Percentiles rank a stretch among this genome's conserved stretches.
phyloP scores from a whole-genome alignment of 2,797 vertebrate genomes.

The Chelidonichthys spinosus region DNA sequence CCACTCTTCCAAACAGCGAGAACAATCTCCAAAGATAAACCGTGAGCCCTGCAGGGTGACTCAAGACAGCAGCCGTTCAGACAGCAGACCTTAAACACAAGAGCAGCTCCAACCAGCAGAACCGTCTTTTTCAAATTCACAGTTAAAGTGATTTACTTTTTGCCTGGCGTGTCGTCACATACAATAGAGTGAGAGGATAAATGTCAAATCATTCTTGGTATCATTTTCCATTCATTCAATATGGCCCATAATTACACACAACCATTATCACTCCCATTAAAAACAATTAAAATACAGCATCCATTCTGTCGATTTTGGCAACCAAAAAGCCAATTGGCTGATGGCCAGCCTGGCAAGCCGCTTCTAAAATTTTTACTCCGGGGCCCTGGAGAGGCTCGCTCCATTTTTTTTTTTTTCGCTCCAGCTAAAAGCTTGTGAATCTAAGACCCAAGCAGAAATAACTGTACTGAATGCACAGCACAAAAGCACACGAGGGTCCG shows the following conservation, averaged over 20 bases:
- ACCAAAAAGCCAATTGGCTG: constrained; percentile 37
- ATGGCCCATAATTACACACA: constrained; percentile 40
- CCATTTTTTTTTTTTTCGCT: constrained; percentile 48
- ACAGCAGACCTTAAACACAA: constrained; percentile 5
- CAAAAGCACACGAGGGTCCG: constrained; percentile 34
- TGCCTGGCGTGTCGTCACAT: background rate
- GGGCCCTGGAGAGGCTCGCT: constrained; percentile 46
- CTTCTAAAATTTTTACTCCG: constrained; percentile 42
- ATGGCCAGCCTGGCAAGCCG: constrained; percentile 57
- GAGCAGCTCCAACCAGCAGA: background rate
- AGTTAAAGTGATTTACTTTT: too few relatives aligned
- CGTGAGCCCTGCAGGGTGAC: background rate
- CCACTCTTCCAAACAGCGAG: background rate
- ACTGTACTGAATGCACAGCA: constrained; percentile 28
- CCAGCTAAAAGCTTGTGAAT: constrained; percentile 45
- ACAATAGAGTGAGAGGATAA: too few relatives aligned
- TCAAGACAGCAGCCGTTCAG: background rate
- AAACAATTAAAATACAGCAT: constrained; percentile 56
- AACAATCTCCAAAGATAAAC: constrained; percentile 11
- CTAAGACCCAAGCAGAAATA: constrained; percentile 43
- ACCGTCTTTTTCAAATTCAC: background rate
- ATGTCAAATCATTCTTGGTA: constrained; percentile 41
- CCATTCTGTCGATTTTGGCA: constrained; percentile 61
- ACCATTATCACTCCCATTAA: constrained; percentile 27
- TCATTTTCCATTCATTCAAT: constrained; percentile 41